Base-by-base conservation (phyloP, 1,140 invertebrate species). In the Bombus cullumanus region DNA sequence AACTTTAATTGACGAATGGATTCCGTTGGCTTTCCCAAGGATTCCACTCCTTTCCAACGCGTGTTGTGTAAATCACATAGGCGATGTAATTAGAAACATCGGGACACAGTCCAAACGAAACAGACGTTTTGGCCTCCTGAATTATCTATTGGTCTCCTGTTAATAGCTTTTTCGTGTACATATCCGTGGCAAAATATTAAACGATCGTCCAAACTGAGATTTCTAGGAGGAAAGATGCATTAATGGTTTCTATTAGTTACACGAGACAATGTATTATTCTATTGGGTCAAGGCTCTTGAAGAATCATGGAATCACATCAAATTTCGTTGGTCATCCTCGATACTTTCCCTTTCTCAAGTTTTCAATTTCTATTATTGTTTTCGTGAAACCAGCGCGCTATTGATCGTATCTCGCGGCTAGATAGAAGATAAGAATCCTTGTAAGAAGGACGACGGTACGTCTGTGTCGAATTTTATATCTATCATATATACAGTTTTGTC, bases 101-200 rank as follows among this genome's bases (percentile, higher is more conserved):
- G 5, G 2, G 10, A 41, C n/a, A 81, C n/a, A 0, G 64, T 8
- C 34, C 4, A 28, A 62, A 64, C 13, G 18, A 64, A 18, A 47
- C 39, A 4, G 28, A 64, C 41, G 28, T 31, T 25, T 43, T 73
- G 12, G 71, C 25, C 39, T 41, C 3, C 18, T 37, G 25, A 85
- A 66, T 78, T 34, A 81, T 82, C 74, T 79, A 73, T 89, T 57
- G 18, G 57, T 9, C 25, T 57, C 8, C 47, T 68, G 31, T 88
- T 89, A 91, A 91, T 91, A 83, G 86, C 81, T 37, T 89, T 89
- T 25, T 71, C 79, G 73, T 89, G 90, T 91, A 86, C 59, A 62
- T 13, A 53, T 78, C 37, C 39, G 13, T 81, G 25, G 34, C 59
- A 62, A 85, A 79, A 86, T 74, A 37, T 47, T 69, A 66, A 81